Conservation (phyloP, 92 coral and sea anemone genomes). For the Parazoanthus swiftii region DNA sequence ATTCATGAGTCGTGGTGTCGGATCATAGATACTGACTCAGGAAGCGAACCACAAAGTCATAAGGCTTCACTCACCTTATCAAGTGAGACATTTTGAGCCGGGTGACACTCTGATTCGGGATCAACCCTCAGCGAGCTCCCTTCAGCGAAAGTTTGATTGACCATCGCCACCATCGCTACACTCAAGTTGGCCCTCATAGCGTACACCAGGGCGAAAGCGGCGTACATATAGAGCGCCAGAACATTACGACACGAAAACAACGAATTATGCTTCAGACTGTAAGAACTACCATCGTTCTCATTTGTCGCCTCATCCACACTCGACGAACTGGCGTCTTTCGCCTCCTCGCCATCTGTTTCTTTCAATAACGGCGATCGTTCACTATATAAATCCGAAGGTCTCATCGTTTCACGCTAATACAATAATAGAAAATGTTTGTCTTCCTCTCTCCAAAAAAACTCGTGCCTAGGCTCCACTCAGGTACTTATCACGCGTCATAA, state of each 20-base stretch:
- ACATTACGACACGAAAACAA: slow-evolving; percentile 29
- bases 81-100: slow-evolving; percentile 14
- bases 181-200: slow-evolving; percentile 39
- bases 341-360: background rate
- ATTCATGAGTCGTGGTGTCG: too few relatives aligned
- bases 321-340: background rate
- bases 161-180: slow-evolving; percentile 35
- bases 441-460: background rate
- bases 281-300: background rate
- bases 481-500: too few relatives aligned
- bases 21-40: too few relatives aligned
- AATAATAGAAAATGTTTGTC: background rate
- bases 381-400: background rate
- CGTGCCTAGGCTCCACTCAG: background rate
- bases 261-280: background rate
- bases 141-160: slow-evolving; percentile 25
- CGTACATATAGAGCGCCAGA: slow-evolving; percentile 12
- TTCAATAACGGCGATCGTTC: slow-evolving; percentile 18
- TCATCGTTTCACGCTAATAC: background rate
- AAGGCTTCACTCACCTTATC: background rate
- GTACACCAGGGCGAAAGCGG: slow-evolving; percentile 23
- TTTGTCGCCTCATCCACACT: background rate
- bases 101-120: slow-evolving; percentile 13
- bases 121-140: background rate
- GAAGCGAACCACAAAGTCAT: background rate